phyloP scores from a whole-genome alignment of 1,140 invertebrate genomes.

The Nomia melanderi region DNA sequence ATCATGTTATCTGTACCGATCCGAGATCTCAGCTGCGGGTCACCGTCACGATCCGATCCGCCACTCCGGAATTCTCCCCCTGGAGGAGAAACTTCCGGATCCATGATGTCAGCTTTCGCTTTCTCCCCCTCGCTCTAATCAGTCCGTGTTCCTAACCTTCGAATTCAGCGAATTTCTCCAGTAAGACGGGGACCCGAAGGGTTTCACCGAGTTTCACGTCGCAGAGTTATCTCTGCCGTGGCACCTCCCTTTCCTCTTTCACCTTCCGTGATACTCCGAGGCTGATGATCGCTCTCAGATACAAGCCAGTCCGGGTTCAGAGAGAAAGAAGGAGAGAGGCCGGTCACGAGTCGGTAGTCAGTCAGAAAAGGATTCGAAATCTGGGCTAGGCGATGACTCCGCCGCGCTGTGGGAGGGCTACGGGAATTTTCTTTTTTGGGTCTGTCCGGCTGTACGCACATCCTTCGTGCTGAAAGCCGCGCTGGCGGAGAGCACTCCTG shows the following conservation, averaged over 20 bases:
- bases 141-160: slow-evolving; percentile 2
- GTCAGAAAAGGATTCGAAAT: slow-evolving; percentile 59
- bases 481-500: too few species aligned
- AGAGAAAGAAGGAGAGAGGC: slow-evolving; percentile 32
- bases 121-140: slow-evolving; percentile 37
- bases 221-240: slow-evolving; percentile 20
- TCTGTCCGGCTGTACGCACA: not conserved
- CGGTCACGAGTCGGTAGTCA: slow-evolving; percentile 58
- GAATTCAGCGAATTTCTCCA: slow-evolving; percentile 35
- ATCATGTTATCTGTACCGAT: not conserved
- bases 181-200: slow-evolving; percentile 6
- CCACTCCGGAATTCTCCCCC: slow-evolving; percentile 52
- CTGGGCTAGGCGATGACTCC: slow-evolving; percentile 58
- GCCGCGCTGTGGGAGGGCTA: slow-evolving; percentile 9
- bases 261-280: slow-evolving; percentile 13
- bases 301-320: slow-evolving; percentile 48
- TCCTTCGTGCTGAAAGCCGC: too few species aligned
- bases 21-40: slow-evolving; percentile 10
- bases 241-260: slow-evolving; percentile 26
- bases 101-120: slow-evolving; percentile 54
- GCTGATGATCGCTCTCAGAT: slow-evolving; percentile 53
- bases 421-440: not conserved
- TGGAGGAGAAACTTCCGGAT: slow-evolving; percentile 57
- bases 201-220: slow-evolving; percentile 41
- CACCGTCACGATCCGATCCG: slow-evolving; percentile 59